Conservation (phyloP, 1,140 invertebrate genomes). For the Drosophila orena region DNA sequence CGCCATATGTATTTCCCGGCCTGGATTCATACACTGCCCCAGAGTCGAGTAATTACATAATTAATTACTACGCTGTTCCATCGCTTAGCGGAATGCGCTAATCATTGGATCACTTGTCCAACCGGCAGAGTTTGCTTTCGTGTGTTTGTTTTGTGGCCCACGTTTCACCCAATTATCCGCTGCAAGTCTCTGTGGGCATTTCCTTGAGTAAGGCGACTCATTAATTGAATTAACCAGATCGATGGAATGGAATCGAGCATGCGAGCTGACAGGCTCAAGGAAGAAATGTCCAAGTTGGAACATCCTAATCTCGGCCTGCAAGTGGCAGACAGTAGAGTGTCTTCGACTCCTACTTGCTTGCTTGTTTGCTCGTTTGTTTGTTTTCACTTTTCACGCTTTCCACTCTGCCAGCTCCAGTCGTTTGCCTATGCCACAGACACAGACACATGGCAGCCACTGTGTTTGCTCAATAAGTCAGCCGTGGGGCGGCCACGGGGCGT, state of each 20-base stretch:
- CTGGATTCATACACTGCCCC: background rate
- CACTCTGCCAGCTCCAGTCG: constrained; percentile 49
- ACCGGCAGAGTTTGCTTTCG: constrained; percentile 9
- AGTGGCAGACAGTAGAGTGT: constrained; percentile 32
- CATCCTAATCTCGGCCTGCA: constrained; percentile 22
- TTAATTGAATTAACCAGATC: constrained; percentile 45
- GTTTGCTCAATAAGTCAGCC: constrained; percentile 34
- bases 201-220: constrained; percentile 9
- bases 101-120: constrained; percentile 17
- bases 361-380: constrained; percentile 21
- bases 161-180: constrained; percentile 5
- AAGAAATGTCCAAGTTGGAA: constrained; percentile 10
- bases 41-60: constrained; percentile 9
- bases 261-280: background rate
- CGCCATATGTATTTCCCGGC: background rate
- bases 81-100: constrained; percentile 12
- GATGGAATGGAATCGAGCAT: constrained; percentile 12
- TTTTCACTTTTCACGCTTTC: constrained; percentile 61
- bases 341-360: constrained; percentile 23
- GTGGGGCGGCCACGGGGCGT: constrained; percentile 47
- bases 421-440: constrained; percentile 28
- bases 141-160: constrained; percentile 6
- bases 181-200: background rate
- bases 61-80: constrained; percentile 2
- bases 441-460: constrained; percentile 19